Percentiles rank a stretch among this genome's conserved stretches.
These are phyloP conservation scores for Cryptus viduatorius DNA, from an alignment of 2,888 invertebrate genomes.

Conservation along the genomic window DNA sequence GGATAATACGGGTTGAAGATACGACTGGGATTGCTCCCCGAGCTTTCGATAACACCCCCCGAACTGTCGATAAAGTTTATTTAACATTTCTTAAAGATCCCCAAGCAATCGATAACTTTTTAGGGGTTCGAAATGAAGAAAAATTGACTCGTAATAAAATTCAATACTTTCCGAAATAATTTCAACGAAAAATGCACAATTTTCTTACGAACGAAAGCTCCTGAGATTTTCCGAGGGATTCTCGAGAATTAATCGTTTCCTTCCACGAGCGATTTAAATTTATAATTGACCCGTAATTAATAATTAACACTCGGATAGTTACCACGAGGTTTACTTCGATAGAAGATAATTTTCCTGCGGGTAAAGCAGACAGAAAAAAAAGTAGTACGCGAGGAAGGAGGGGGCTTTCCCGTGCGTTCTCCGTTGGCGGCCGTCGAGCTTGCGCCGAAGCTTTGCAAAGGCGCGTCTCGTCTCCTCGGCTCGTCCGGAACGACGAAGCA, in stretches of 20 bases:
- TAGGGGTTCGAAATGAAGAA: not conserved
- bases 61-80: constrained; percentile 4
- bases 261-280: not conserved
- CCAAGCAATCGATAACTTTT: not conserved
- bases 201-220: not conserved
- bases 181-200: not conserved
- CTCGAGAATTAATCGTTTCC: not conserved
- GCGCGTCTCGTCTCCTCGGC: constrained; percentile 70
- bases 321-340: not conserved
- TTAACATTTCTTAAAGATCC: not conserved
- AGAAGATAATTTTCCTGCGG: not conserved
- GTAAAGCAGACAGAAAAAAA: not conserved
- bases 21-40: not conserved
- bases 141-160: too few species aligned
- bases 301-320: not conserved
- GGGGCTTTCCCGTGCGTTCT: constrained; percentile 34
- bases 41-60: not conserved
- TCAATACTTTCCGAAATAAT: too few species aligned
- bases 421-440: constrained; percentile 69
- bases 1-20: constrained; percentile 20
- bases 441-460: constrained; percentile 76
- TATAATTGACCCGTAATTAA: not conserved
- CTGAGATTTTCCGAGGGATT: not conserved
- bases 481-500: constrained; percentile 49
- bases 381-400: not conserved